Conservation (phyloP, 2,888 invertebrate species). For the Ceraclea dissimilis region DNA sequence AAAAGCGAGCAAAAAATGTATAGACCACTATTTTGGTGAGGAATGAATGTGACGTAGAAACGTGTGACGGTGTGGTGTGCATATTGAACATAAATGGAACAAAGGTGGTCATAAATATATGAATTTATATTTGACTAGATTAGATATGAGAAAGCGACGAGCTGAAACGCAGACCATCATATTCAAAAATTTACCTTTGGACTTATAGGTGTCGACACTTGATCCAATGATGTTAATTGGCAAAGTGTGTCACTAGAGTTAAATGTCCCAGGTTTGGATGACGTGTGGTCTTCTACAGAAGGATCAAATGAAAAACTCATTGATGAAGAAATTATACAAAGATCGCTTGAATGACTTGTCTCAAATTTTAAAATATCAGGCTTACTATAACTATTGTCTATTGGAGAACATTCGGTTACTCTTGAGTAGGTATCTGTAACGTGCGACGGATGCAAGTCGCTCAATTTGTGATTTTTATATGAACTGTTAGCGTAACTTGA, state of each 20-base stretch:
- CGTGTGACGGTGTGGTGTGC: background rate
- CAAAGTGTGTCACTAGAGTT: constrained; percentile 49
- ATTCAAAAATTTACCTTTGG: constrained; percentile 38
- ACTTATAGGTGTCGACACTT: constrained; percentile 49
- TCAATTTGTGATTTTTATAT: constrained; percentile 20
- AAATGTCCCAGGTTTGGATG: constrained; percentile 42
- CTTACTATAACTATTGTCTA: constrained; percentile 16
- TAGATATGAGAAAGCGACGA: background rate
- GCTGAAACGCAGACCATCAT: background rate
- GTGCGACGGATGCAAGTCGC: constrained; percentile 18
- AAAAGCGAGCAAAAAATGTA: too few species aligned
- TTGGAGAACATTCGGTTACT: constrained; percentile 22
- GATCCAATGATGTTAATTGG: constrained; percentile 47
- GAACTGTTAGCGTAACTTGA: constrained; percentile 21
- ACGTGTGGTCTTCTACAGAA: constrained; percentile 41
- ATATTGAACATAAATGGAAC: background rate
- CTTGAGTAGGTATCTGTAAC: constrained; percentile 22
- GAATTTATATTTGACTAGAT: too few species aligned
- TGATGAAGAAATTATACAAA: constrained; percentile 46
- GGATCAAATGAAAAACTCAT: constrained; percentile 48
- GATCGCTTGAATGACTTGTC: constrained; percentile 46
- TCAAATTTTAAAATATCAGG: constrained; percentile 29
- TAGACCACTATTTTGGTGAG: too few species aligned
- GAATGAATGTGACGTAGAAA: too few species aligned
- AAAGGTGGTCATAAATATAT: too few species aligned